Evolutionary conservation across 64 coral and sea anemone genomes (phyloP).

Genomic region (Astreopora myriophthalma): DNA sequence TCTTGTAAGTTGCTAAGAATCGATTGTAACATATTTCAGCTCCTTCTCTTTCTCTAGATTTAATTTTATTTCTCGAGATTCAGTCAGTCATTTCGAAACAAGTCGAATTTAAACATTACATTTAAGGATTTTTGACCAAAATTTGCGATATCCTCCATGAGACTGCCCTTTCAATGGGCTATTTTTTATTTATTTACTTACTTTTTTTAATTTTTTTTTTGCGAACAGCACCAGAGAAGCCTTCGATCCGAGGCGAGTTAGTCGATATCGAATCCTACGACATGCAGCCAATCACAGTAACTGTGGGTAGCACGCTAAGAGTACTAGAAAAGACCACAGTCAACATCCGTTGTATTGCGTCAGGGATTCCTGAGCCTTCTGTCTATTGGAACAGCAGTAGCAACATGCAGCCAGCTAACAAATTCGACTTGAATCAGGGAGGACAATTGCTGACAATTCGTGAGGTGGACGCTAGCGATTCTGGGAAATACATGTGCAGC

Average conservation of each 20-base stretch:
- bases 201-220: neutral
- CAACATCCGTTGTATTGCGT: constrained; percentile 37
- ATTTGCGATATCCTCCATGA: too few species aligned
- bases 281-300: constrained; percentile 28
- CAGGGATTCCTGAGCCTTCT: constrained; percentile 51
- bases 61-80: too few species aligned
- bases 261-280: constrained; percentile 33
- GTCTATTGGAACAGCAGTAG: constrained; percentile 59
- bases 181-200: neutral
- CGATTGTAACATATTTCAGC: too few species aligned
- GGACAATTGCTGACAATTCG: constrained; percentile 26
- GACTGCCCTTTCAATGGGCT: neutral
- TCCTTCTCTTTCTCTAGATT: too few species aligned
- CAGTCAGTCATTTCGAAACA: too few species aligned
- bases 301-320: constrained; percentile 43
- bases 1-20: too few species aligned
- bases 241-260: constrained; percentile 13
- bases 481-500: constrained; percentile 31
- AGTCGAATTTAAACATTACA: too few species aligned
- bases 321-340: constrained; percentile 40
- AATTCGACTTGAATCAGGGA: constrained; percentile 39
- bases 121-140: too few species aligned
- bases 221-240: constrained; percentile 41
- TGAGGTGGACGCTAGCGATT: constrained; percentile 19
- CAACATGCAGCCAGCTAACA: constrained; percentile 21